Conservation (phyloP, 1,140 invertebrate genomes). For the Bombus consobrinus region DNA sequence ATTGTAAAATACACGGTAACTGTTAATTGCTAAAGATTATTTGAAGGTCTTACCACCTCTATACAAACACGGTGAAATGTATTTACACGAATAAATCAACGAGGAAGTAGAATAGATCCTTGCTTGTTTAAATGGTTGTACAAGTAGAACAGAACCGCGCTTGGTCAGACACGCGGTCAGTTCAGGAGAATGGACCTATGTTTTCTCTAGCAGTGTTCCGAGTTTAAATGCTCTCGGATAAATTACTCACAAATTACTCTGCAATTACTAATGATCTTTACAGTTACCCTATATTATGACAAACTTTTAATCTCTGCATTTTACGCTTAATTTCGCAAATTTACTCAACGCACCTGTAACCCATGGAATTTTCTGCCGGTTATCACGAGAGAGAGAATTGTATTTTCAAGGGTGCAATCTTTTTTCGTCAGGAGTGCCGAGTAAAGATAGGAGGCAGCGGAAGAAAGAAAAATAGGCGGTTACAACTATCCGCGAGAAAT, state of each 20-base stretch:
- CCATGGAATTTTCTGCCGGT: not conserved
- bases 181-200: not conserved
- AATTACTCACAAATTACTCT: slow-evolving; percentile 15
- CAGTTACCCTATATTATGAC: not conserved
- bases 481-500: not conserved
- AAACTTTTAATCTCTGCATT: not conserved
- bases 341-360: not conserved
- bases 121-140: not conserved
- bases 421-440: not conserved
- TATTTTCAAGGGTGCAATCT: not conserved
- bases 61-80: not conserved
- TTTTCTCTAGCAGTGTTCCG: not conserved
- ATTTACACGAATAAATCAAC: slow-evolving; percentile 24
- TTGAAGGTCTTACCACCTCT: not conserved
- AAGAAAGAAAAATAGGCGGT: not conserved
- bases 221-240: slow-evolving; percentile 17
- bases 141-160: slow-evolving; percentile 9
- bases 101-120: slow-evolving; percentile 8
- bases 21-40: slow-evolving; percentile 25
- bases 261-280: not conserved
- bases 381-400: not conserved
- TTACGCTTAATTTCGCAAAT: not conserved
- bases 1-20: not conserved
- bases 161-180: slow-evolving; percentile 1
- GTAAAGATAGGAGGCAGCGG: not conserved